A percentile compares a stretch with the other conserved stretches of the same genome.
These are phyloP conservation scores for Picathartes gymnocephalus DNA, from an alignment of 2,113 vertebrate genomes.

Conservation along the genomic window DNA sequence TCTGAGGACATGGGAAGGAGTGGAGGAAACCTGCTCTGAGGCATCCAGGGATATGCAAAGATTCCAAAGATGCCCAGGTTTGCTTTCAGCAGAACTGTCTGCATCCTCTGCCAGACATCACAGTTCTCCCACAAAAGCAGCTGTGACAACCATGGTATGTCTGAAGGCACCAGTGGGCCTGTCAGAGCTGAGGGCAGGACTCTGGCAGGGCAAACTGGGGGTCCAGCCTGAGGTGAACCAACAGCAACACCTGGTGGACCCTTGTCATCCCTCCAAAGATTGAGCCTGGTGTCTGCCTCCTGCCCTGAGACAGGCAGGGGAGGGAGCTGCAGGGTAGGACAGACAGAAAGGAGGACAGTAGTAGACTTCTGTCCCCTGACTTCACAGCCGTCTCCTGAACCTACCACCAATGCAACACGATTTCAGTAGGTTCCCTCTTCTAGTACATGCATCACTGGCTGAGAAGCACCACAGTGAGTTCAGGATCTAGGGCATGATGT, in stretches of 20 bases:
- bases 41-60: neutral
- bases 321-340: neutral
- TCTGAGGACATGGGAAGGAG: fast-evolving
- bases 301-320: neutral
- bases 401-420: neutral
- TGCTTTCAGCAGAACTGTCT: neutral
- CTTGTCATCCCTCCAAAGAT: neutral
- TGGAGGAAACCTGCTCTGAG: neutral
- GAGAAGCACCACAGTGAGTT: neutral
- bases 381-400: neutral
- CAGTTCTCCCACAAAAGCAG: neutral
- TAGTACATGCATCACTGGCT: neutral
- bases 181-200: neutral
- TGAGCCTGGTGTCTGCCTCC: neutral
- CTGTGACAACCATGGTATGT: fast-evolving
- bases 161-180: neutral
- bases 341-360: neutral
- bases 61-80: neutral
- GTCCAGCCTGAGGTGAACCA: neutral
- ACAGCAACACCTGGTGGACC: too few relatives aligned
- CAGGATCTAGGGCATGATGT: neutral
- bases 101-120: neutral
- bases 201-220: neutral
- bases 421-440: neutral
- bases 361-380: neutral